These are phyloP conservation scores for Poecile montanus DNA, from an alignment of 2,797 vertebrate species.

Conservation along the genomic window DNA sequence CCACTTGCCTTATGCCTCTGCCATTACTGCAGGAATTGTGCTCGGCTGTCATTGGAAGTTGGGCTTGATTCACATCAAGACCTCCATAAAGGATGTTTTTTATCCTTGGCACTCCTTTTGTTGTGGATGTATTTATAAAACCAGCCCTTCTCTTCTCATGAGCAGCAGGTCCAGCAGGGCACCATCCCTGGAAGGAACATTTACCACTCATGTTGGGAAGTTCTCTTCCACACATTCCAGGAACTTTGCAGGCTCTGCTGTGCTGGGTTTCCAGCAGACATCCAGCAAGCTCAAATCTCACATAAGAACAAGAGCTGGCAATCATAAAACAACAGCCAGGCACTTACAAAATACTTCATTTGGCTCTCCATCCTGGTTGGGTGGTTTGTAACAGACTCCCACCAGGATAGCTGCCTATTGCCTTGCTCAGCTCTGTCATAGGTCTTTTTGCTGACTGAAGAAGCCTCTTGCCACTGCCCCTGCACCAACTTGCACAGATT, in stretches of 20 bases:
- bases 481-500: background rate
- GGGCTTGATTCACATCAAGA: background rate
- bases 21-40: background rate
- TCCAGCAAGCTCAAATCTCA: background rate
- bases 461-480: background rate
- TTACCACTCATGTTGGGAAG: background rate
- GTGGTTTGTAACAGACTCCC: background rate
- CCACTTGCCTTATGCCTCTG: background rate
- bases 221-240: background rate
- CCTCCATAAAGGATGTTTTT: background rate
- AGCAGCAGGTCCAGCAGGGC: background rate
- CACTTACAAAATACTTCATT: background rate
- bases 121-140: background rate
- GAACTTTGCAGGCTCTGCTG: background rate
- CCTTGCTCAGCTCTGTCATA: background rate
- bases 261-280: background rate
- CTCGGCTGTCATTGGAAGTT: background rate
- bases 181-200: background rate
- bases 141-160: background rate
- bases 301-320: background rate
- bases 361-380: background rate
- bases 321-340: background rate
- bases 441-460: background rate
- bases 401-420: background rate
- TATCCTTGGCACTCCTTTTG: background rate